Conservation (phyloP, 23 tunicate species). For the Botrylloides violaceus region DNA sequence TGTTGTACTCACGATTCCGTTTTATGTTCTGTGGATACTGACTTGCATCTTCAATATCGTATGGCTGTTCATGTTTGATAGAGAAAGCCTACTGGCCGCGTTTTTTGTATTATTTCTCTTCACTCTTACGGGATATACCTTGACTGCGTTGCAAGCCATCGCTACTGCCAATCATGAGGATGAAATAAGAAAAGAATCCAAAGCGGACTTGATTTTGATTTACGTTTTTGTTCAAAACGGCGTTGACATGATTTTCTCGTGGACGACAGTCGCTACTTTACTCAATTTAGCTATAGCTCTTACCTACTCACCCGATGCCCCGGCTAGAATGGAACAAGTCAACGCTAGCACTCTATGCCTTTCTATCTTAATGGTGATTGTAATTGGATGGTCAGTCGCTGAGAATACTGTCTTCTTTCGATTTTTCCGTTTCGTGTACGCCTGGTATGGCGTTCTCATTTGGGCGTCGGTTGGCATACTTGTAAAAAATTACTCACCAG, state of each 20-base stretch:
- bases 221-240: constrained; percentile 18
- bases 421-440: constrained; percentile 17
- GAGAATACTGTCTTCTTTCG: constrained; percentile 19
- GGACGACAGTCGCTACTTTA: constrained; percentile 24
- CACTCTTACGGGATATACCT: constrained; percentile 10
- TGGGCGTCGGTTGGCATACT: constrained; percentile 1
- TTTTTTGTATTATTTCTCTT: neutral
- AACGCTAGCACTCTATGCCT: constrained; percentile 10
- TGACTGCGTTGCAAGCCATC: constrained; percentile 18
- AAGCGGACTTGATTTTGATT: neutral
- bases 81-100: constrained; percentile 6
- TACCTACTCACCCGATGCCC: neutral
- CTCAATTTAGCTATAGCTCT: constrained; percentile 13
- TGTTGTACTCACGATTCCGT: constrained; percentile 8
- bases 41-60: constrained; percentile 5
- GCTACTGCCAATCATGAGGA: constrained; percentile 12
- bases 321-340: neutral
- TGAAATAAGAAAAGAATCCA: neutral
- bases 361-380: constrained; percentile 7
- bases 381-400: constrained; percentile 20
- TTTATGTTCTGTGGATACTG: constrained; percentile 14
- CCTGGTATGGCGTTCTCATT: constrained; percentile 25
- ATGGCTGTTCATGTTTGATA: constrained; percentile 14
- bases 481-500: neutral
- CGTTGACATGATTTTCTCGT: constrained; percentile 12